Conservation (phyloP, 2,888 invertebrate species). For the Trileptium ribeirensis region DNA sequence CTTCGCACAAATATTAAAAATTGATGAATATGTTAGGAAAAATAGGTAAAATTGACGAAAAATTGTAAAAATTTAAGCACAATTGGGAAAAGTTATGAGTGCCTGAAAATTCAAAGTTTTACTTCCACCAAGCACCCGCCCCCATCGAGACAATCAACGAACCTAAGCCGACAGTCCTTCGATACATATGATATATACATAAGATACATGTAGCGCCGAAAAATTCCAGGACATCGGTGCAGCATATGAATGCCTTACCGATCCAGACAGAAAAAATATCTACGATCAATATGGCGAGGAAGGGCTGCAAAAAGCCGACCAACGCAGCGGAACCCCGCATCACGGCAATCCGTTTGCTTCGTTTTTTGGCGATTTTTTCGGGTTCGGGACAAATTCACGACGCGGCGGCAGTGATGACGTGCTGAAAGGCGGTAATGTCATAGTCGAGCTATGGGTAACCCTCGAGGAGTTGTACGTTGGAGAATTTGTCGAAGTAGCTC, state of each 20-base stretch:
- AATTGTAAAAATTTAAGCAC: too few species aligned
- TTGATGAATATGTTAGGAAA: too few species aligned
- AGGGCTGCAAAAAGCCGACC: slow-evolving; percentile 83
- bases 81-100: too few species aligned
- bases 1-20: too few species aligned
- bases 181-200: too few species aligned
- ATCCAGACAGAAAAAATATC: slow-evolving; percentile 79
- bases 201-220: neutral
- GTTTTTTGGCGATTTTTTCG: slow-evolving; percentile 72
- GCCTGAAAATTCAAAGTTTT: too few species aligned
- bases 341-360: slow-evolving; percentile 79
- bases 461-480: slow-evolving; percentile 94
- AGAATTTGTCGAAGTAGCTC: slow-evolving; percentile 91
- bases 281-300: slow-evolving; percentile 96
- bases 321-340: slow-evolving; percentile 62
- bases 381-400: slow-evolving; percentile 59
- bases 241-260: slow-evolving; percentile 64
- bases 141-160: too few species aligned
- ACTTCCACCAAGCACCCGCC: too few species aligned
- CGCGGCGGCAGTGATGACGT: slow-evolving; percentile 57
- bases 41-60: neutral
- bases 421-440: slow-evolving; percentile 78
- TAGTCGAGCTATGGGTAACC: slow-evolving; percentile 83
- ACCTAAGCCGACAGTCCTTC: too few species aligned
- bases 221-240: slow-evolving; percentile 56